A percentile compares a stretch with the other conserved stretches of the same genome.
Conservation (phyloP, 2,888 invertebrate genomes). For the Trissoscelio sp. region DNA sequence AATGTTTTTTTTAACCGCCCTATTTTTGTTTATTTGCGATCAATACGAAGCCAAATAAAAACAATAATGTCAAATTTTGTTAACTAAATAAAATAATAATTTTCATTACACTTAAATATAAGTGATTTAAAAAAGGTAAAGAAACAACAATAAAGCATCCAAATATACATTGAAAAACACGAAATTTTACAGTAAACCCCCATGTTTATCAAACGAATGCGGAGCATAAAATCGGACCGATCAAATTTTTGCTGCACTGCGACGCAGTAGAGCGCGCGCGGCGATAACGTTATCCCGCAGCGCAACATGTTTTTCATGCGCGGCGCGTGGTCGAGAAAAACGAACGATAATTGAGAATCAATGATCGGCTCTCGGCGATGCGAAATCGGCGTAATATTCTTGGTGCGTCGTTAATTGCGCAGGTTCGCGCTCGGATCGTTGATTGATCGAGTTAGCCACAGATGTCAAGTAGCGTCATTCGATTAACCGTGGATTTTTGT, state of each 20-base stretch:
- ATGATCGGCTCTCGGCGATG: constrained; percentile 40
- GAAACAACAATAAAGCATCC: too few relatives aligned
- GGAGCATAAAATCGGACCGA: too few relatives aligned
- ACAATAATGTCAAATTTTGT: too few relatives aligned
- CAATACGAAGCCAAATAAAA: too few relatives aligned
- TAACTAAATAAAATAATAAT: too few relatives aligned
- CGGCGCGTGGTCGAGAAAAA: constrained; percentile 17
- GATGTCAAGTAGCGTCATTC: constrained; percentile 79
- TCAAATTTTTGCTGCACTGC: constrained; percentile 3
- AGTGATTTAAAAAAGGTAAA: too few relatives aligned
- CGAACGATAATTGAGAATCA: constrained; percentile 42
- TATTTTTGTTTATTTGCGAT: too few relatives aligned
- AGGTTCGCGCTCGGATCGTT: constrained; percentile 53
- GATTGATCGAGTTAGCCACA: constrained; percentile 55
- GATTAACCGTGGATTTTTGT: constrained; percentile 80
- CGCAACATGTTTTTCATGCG: constrained; percentile 25
- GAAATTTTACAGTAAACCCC: too few relatives aligned
- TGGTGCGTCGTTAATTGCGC: constrained; percentile 36
- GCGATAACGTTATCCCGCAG: constrained; percentile 6
- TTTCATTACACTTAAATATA: too few relatives aligned
- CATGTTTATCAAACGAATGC: too few relatives aligned
- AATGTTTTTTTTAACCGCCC: too few relatives aligned
- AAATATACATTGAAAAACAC: too few relatives aligned
- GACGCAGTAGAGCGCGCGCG: constrained; percentile 4
- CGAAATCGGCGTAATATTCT: constrained; percentile 42